Evolutionary conservation across 2,797 vertebrate species (phyloP), one percentile per base, ranked within the genome.

Genomic region (Phrynocephalus forsythii): DNA sequence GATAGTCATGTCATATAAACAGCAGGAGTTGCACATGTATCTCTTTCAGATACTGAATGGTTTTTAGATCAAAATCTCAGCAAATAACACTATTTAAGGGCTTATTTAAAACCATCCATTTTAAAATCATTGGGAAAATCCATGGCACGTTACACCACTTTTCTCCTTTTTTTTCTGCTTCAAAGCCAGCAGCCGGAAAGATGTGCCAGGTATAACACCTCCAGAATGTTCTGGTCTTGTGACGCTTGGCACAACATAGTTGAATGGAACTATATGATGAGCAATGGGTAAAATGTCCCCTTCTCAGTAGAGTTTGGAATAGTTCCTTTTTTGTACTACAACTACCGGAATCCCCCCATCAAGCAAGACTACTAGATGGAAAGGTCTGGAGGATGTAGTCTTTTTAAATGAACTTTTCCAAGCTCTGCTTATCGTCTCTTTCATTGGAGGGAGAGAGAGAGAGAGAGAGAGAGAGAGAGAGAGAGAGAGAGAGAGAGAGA

Each of bases 41-140:
- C 56, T 76, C 2, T 67, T 50, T 82, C 67, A 5, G 11, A 1
- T 60, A n/a, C 15, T 33, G 82, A 75, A 75, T 50, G n/a, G 30
- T 38, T 2, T 76, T 73, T 78, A 77, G 83, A 85, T 77, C 44
- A 77, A 78, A 85, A 60, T 30, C 30, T 50, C 72, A 28, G 52
- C 71, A 66, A 56, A 26, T 50, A 78, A 85, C 60, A 15, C 24
- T 44, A 48, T 15, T 24, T 67, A 77, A n/a, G 67, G 24, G 16
- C 10, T 67, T 67, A 33, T 60, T 78, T 85, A 30, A 50, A 69
- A 56, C n/a, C 66, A 60, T n/a, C 68, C 33, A 52, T 56, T 84
- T 84, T 48, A 83, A 73, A 72, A 72, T 33, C 26, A 22, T 26
- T 67, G 24, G 18, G 33, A 68, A 67, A 63, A 85, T 56, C 33